Conservation (phyloP, 1,140 invertebrate genomes). For the Lasioglossum baleicum region DNA sequence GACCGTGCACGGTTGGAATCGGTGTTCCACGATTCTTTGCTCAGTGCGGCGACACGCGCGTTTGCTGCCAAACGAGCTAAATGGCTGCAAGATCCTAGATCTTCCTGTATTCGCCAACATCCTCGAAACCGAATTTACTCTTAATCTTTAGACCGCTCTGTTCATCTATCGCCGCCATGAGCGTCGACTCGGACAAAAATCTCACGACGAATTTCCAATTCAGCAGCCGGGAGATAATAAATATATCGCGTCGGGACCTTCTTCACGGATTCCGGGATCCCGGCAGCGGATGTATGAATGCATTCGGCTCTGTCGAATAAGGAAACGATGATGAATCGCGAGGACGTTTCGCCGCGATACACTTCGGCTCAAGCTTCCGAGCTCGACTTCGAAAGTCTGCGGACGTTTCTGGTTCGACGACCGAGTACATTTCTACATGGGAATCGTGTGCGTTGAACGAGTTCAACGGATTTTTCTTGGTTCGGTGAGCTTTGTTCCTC, state of each 20-base stretch:
- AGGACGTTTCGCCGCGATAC: not conserved
- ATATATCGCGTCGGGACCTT: not conserved
- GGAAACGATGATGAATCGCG: slow-evolving; percentile 31
- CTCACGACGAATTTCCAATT: slow-evolving; percentile 6
- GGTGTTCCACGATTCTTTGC: not conserved
- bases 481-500: not conserved
- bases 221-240: not conserved
- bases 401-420: not conserved
- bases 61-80: not conserved
- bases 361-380: not conserved
- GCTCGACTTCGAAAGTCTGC: not conserved
- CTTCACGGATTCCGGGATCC: not conserved
- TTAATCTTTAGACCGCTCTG: not conserved
- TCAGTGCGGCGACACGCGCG: not conserved
- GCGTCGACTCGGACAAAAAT: not conserved
- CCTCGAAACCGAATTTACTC: not conserved
- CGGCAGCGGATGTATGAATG: not conserved
- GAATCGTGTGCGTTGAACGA: not conserved
- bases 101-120: too few species aligned
- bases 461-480: not conserved
- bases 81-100: not conserved
- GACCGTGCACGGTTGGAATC: too few species aligned
- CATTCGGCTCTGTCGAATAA: slow-evolving; percentile 17
- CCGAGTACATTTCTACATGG: too few species aligned
- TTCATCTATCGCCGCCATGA: not conserved